phyloP scores from a whole-genome alignment of 1,140 invertebrate genomes.

The Heliconius congener region DNA sequence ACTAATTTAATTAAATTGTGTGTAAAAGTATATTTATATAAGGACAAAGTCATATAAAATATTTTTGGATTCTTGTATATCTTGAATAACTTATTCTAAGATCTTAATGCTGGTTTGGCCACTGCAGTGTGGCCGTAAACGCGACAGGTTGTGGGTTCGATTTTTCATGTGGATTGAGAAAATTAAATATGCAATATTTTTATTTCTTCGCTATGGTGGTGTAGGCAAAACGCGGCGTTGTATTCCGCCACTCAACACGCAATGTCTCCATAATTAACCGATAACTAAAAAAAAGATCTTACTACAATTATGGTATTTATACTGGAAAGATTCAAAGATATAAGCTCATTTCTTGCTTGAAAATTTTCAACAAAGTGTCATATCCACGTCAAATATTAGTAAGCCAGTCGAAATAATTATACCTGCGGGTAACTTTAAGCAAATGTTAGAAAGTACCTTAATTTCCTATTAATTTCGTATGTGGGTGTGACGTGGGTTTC shows the following conservation, averaged over 20 bases:
- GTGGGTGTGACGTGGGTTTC: neutral
- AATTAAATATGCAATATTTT: no score
- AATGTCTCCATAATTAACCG: no score
- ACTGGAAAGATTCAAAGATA: no score
- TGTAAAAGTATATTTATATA: neutral
- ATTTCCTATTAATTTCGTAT: neutral
- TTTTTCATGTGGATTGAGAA: no score
- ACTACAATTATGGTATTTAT: no score
- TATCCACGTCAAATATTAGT: neutral
- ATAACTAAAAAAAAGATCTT: no score
- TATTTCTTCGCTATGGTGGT: no score
- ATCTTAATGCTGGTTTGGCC: no score
- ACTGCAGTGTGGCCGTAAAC: no score
- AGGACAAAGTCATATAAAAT: neutral
- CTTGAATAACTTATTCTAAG: neutral
- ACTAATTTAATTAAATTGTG: neutral
- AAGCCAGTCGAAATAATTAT: constrained; percentile 6
- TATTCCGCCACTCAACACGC: no score
- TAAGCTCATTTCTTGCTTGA: neutral
- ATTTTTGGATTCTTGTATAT: neutral
- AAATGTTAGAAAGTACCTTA: constrained; percentile 18
- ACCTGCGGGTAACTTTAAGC: constrained; percentile 11
- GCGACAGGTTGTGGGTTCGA: no score
- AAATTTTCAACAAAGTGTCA: neutral
- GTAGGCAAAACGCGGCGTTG: no score